phyloP scores from a whole-genome alignment of 2,888 invertebrate species.

The Hartigia nigra region DNA sequence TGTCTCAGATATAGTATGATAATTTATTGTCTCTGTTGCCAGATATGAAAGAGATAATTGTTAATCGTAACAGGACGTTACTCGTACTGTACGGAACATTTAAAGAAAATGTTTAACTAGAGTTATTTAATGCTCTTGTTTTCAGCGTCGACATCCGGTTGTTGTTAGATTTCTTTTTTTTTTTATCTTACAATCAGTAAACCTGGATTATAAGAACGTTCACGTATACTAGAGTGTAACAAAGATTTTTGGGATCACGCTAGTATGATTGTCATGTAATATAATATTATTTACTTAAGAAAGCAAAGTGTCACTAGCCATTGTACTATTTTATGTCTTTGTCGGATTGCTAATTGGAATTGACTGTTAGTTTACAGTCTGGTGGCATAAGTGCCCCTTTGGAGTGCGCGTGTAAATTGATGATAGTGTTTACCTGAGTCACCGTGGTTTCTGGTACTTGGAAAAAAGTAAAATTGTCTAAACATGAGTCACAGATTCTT shows the following conservation, averaged over 20 bases:
- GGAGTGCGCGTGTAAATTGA: neutral
- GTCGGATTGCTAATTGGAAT: neutral
- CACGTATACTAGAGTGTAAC: neutral
- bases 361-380: neutral
- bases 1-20: neutral
- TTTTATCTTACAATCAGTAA: neutral
- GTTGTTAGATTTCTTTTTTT: neutral
- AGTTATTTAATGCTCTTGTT: neutral
- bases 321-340: neutral
- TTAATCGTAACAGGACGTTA: neutral
- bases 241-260: neutral
- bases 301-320: neutral
- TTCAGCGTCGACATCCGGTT: neutral
- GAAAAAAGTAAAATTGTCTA: neutral
- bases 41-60: neutral
- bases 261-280: neutral
- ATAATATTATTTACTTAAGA: neutral
- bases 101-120: neutral
- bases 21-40: neutral
- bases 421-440: neutral
- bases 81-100: neutral
- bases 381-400: neutral
- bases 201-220: neutral
- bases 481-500: neutral
- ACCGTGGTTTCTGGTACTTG: neutral